A percentile compares a stretch with the other conserved stretches of the same genome.
These are phyloP conservation scores for Onychostoma macrolepis DNA, from an alignment of 2,113 vertebrate genomes.

Conservation along the genomic window DNA sequence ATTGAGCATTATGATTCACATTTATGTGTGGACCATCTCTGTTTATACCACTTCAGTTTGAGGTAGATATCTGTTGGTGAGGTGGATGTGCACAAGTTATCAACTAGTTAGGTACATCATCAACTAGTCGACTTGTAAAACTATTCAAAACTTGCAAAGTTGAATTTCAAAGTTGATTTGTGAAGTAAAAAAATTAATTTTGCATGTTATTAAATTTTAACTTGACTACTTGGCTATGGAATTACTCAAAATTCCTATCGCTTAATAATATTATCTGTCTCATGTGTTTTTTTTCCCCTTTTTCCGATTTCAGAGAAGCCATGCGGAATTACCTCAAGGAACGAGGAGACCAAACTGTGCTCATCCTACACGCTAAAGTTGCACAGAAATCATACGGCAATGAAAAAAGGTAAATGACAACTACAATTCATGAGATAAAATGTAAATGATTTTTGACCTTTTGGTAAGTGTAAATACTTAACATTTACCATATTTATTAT, in stretches of 20 bases:
- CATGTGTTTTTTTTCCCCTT: background rate
- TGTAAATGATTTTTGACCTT: slow-evolving; percentile 20
- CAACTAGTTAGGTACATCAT: background rate
- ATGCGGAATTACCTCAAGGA: slow-evolving; percentile 99
- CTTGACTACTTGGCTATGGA: background rate
- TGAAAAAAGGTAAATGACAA: slow-evolving; percentile 78
- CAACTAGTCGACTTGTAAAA: background rate
- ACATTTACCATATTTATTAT: background rate
- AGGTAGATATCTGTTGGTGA: background rate
- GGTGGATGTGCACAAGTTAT: background rate
- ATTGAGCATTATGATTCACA: background rate
- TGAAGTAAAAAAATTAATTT: too few relatives aligned
- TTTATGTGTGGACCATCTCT: background rate
- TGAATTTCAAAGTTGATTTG: too few relatives aligned
- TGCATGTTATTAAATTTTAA: too few relatives aligned
- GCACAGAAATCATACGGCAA: slow-evolving; percentile 99
- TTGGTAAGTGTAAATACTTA: background rate
- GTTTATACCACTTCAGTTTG: background rate
- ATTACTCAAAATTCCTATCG: background rate
- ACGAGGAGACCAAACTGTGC: slow-evolving; percentile 98
- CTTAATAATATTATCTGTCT: background rate
- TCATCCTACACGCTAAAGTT: slow-evolving; percentile 99
- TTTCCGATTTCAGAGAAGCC: slow-evolving; percentile 85
- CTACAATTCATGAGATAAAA: background rate
- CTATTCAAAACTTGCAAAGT: too few relatives aligned